These are phyloP conservation scores for Drosophila persimilis DNA, from an alignment of 1,140 invertebrate species.

Conservation along the genomic window DNA sequence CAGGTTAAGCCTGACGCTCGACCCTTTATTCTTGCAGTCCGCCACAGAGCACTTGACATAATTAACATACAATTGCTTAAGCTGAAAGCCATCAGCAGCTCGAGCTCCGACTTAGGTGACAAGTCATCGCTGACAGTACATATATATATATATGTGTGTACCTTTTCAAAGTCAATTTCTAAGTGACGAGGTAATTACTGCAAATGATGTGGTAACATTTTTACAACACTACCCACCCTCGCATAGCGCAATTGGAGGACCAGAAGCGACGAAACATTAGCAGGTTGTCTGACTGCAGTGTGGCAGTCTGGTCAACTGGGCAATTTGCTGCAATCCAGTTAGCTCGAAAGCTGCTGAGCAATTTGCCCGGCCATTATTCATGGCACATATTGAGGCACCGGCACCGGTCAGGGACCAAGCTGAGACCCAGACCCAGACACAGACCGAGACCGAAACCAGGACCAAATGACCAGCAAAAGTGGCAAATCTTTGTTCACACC, in stretches of 20 bases:
- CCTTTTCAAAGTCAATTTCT: slow-evolving; percentile 64
- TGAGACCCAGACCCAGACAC: neutral
- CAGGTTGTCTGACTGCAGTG: slow-evolving; percentile 40
- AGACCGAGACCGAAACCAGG: slow-evolving; percentile 29
- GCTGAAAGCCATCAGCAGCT: slow-evolving; percentile 5
- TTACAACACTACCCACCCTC: slow-evolving; percentile 3
- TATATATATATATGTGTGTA: neutral
- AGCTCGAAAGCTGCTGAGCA: slow-evolving; percentile 49
- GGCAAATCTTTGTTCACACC: slow-evolving; percentile 80
- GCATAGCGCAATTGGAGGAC: slow-evolving; percentile 12
- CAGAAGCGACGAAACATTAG: slow-evolving; percentile 34
- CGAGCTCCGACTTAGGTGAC: neutral
- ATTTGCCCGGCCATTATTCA: slow-evolving; percentile 78
- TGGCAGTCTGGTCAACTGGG: slow-evolving; percentile 22
- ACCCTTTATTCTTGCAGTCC: too few relatives aligned
- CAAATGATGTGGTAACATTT: slow-evolving; percentile 65
- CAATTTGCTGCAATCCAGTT: slow-evolving; percentile 43
- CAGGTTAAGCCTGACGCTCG: slow-evolving; percentile 24
- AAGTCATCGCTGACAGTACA: slow-evolving; percentile 24
- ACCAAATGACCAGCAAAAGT: slow-evolving; percentile 75
- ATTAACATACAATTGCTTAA: slow-evolving; percentile 40
- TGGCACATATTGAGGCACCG: slow-evolving; percentile 63
- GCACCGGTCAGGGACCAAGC: slow-evolving; percentile 7
- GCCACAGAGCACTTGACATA: neutral
- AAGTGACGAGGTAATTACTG: slow-evolving; percentile 70